Conservation (phyloP, 1,140 invertebrate species). For the Heterodera schachtii region DNA sequence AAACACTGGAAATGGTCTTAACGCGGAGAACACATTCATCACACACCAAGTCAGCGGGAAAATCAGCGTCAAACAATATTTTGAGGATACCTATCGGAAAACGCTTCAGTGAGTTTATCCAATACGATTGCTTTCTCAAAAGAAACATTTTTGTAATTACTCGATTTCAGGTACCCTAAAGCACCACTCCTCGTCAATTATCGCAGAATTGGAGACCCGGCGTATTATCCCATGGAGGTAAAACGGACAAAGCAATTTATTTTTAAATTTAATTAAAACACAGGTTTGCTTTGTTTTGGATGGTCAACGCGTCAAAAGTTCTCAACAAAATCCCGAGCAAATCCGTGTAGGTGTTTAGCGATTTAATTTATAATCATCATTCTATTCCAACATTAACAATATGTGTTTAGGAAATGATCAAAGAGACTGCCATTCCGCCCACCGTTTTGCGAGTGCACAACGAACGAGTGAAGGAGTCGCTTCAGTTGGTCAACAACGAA, state of each 20-base stretch:
- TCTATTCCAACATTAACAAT: background rate
- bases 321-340: background rate
- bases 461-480: background rate
- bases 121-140: background rate
- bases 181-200: constrained; percentile 4
- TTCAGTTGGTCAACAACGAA: constrained; percentile 10
- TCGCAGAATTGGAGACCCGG: background rate
- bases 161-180: constrained; percentile 4
- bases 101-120: background rate
- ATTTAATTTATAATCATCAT: background rate
- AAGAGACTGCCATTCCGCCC: constrained; percentile 1
- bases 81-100: background rate
- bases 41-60: background rate
- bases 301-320: background rate
- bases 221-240: constrained; percentile 24
- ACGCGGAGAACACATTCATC: background rate
- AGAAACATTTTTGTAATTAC: background rate
- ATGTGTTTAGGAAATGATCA: constrained; percentile 10
- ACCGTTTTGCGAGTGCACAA: constrained; percentile 15
- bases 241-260: background rate
- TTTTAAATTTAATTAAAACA: background rate
- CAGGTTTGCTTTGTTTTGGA: constrained; percentile 3
- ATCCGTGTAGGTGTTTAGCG: background rate
- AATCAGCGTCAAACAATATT: background rate
- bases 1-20: background rate